These are phyloP conservation scores for sheep (Ovis aries) DNA, from an alignment of 2,113 vertebrate genomes.

Conservation along the genomic window DNA sequence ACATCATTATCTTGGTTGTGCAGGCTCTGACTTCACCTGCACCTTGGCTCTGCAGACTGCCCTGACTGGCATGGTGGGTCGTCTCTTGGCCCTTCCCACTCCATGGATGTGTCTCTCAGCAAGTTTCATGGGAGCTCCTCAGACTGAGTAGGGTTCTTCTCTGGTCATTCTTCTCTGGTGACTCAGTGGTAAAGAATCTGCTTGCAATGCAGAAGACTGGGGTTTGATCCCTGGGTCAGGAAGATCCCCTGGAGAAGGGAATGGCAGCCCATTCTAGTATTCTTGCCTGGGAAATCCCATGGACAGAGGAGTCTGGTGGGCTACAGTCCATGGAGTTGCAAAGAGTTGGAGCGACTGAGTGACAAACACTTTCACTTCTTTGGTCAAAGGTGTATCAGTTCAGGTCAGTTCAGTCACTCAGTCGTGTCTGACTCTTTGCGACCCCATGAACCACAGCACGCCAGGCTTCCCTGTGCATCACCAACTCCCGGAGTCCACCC, in stretches of 20 bases:
- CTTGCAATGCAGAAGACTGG: neutral
- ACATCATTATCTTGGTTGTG: neutral
- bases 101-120: neutral
- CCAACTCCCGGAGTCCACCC: too few relatives aligned
- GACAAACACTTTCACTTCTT: neutral
- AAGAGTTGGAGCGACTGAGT: accelerated
- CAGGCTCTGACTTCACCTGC: neutral
- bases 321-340: neutral
- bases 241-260: neutral
- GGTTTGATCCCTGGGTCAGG: neutral
- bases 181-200: neutral
- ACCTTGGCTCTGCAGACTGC: neutral
- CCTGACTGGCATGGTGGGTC: too few relatives aligned
- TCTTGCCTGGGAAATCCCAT: neutral
- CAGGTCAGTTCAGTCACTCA: too few relatives aligned
- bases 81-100: neutral
- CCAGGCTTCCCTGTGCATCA: too few relatives aligned
- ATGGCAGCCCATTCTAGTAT: neutral
- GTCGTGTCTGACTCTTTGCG: too few relatives aligned
- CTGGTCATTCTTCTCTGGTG: neutral
- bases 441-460: too few relatives aligned
- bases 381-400: neutral
- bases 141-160: neutral
- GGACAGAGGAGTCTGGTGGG: neutral
- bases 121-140: neutral